A percentile compares a stretch with the other conserved stretches of the same genome.
Conservation (phyloP, 30 jellyfish, hydroid and myxozoan genomes). For the Aurelia sp. region DNA sequence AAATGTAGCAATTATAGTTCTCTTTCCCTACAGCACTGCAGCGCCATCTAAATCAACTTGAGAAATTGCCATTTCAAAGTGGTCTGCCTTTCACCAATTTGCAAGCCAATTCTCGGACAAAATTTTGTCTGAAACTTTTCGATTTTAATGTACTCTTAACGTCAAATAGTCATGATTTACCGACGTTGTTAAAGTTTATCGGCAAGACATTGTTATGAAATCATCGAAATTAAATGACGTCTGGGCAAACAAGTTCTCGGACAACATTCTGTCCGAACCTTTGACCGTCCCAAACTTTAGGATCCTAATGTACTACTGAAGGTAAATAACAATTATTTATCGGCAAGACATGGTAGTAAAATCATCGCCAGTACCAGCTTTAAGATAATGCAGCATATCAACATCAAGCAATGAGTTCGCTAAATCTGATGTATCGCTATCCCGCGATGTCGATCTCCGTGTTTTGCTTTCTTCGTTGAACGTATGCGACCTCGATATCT, state of each 20-base stretch:
- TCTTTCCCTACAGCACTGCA: too few species aligned
- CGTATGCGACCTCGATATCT: constrained; percentile 76
- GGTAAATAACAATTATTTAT: not conserved
- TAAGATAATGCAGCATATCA: constrained; percentile 61
- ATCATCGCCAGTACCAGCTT: constrained; percentile 58
- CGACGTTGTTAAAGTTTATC: not conserved
- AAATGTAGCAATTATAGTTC: too few species aligned
- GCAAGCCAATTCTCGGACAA: too few species aligned
- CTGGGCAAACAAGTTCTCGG: too few species aligned
- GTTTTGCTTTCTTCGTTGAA: constrained; percentile 74
- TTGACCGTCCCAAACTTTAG: not conserved
- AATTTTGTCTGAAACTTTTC: not conserved
- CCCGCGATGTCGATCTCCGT: constrained; percentile 33
- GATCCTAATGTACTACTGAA: not conserved
- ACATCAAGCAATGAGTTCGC: constrained; percentile 49
- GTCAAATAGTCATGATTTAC: not conserved
- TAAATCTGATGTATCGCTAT: constrained; percentile 56
- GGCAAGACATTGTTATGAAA: constrained; percentile 43
- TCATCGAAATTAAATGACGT: not conserved
- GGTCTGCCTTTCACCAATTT: too few species aligned
- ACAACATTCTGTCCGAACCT: not conserved
- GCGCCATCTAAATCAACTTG: too few species aligned
- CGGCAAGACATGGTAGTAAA: constrained; percentile 51
- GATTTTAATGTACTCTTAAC: too few species aligned
- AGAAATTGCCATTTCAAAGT: too few species aligned